These are phyloP conservation scores for Clepsis dumicolana DNA, from an alignment of 2,888 invertebrate species.

Conservation along the genomic window DNA sequence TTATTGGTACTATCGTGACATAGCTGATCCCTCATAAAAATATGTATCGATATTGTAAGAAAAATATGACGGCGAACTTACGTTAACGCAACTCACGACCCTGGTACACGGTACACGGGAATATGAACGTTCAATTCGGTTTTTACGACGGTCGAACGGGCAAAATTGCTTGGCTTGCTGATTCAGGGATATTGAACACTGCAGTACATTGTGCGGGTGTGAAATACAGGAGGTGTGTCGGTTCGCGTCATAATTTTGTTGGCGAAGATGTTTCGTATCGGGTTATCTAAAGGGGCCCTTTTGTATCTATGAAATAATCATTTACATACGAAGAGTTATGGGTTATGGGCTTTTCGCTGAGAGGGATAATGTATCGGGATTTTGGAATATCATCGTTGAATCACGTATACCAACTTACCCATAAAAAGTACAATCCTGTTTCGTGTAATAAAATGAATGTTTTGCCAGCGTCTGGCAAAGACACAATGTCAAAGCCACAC, in stretches of 20 bases:
- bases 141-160: conserved; percentile 57
- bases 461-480: too few relatives aligned
- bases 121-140: conserved; percentile 66
- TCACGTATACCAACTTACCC: too few relatives aligned
- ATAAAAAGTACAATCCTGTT: too few relatives aligned
- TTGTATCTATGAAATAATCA: conserved; percentile 34
- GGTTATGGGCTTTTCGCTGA: neutral
- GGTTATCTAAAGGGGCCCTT: conserved; percentile 30
- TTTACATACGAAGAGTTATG: conserved; percentile 16
- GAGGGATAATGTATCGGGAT: neutral
- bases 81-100: conserved; percentile 55
- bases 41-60: conserved; percentile 78
- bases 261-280: conserved; percentile 48
- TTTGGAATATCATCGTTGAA: too few relatives aligned
- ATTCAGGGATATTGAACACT: conserved; percentile 61
- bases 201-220: conserved; percentile 60
- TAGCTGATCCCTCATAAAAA: conserved; percentile 81
- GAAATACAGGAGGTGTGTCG: conserved; percentile 61
- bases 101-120: conserved; percentile 56
- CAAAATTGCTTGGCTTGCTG: conserved; percentile 64
- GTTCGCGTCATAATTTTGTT: conserved; percentile 61
- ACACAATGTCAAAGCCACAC: too few relatives aligned
- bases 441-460: too few relatives aligned
- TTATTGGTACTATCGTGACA: conserved; percentile 80
- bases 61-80: conserved; percentile 66